These are phyloP conservation scores for Conomelus anceps DNA, from an alignment of 2,888 invertebrate genomes.

Conservation along the genomic window DNA sequence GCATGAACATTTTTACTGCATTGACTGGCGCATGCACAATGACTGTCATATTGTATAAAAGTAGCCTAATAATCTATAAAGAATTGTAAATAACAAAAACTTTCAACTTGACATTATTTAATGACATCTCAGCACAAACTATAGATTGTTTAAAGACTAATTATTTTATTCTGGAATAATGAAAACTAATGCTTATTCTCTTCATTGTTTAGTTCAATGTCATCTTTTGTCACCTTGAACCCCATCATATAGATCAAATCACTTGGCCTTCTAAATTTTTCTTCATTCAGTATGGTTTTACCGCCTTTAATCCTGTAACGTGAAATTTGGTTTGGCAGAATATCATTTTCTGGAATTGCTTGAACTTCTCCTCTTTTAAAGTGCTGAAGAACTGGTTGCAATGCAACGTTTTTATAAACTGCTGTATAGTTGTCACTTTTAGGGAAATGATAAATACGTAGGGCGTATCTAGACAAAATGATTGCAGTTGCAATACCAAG, in stretches of 20 bases:
- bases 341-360: background rate
- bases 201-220: background rate
- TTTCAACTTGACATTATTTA: too few species aligned
- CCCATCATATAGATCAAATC: background rate
- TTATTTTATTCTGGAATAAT: too few species aligned
- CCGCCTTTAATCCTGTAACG: background rate
- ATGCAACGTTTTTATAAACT: background rate
- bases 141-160: background rate
- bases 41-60: too few species aligned
- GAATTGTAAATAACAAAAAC: too few species aligned
- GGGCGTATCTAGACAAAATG: background rate
- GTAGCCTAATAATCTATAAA: too few species aligned
- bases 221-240: background rate
- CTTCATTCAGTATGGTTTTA: background rate
- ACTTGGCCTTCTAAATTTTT: background rate
- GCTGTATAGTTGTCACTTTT: background rate
- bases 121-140: too few species aligned
- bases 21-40: too few species aligned
- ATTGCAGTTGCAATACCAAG: background rate
- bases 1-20: too few species aligned
- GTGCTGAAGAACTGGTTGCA: background rate
- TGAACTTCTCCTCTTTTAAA: background rate
- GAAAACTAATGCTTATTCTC: too few species aligned
- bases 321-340: background rate
- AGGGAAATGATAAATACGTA: background rate